Conservation (phyloP, 2,888 invertebrate genomes). For the Chymomyza procnemis region DNA sequence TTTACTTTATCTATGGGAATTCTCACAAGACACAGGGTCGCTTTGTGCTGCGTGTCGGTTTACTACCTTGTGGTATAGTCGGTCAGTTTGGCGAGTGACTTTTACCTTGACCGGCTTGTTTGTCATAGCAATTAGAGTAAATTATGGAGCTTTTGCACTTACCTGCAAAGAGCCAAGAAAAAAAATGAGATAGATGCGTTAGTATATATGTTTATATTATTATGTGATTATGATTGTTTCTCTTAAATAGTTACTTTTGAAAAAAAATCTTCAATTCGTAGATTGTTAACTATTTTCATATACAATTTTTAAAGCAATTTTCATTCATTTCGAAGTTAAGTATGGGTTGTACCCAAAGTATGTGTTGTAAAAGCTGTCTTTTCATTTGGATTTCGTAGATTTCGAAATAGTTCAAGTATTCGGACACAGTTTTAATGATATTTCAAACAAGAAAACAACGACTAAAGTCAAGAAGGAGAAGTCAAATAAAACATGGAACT, state of each 20-base stretch:
- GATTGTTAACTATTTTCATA: too few species aligned
- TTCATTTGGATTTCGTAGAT: too few species aligned
- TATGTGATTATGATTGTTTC: background rate
- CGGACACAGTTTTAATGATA: too few species aligned
- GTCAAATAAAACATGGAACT: too few species aligned
- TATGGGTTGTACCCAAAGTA: too few species aligned
- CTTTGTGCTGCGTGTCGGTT: conserved; percentile 26
- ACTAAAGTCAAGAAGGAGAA: too few species aligned
- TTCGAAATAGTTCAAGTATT: too few species aligned
- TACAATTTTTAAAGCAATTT: too few species aligned
- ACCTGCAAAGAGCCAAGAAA: conserved; percentile 5
- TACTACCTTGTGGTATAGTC: background rate
- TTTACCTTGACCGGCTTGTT: conserved; percentile 9
- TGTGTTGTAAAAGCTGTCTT: too few species aligned
- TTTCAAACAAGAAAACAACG: too few species aligned
- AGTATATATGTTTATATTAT: background rate
- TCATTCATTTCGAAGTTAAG: too few species aligned
- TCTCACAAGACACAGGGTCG: conserved; percentile 19
- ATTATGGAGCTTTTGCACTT: conserved; percentile 5
- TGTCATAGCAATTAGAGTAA: conserved; percentile 5
- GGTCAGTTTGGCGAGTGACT: background rate
- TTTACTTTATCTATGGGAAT: conserved; percentile 29
- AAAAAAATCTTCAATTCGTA: too few species aligned
- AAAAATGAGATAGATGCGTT: background rate
- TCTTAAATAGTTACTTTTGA: background rate